Percentiles rank a stretch among this genome's conserved stretches.
Conservation (phyloP, 53 echinoderm and acorn worm genomes). For the Antedon mediterranea region DNA sequence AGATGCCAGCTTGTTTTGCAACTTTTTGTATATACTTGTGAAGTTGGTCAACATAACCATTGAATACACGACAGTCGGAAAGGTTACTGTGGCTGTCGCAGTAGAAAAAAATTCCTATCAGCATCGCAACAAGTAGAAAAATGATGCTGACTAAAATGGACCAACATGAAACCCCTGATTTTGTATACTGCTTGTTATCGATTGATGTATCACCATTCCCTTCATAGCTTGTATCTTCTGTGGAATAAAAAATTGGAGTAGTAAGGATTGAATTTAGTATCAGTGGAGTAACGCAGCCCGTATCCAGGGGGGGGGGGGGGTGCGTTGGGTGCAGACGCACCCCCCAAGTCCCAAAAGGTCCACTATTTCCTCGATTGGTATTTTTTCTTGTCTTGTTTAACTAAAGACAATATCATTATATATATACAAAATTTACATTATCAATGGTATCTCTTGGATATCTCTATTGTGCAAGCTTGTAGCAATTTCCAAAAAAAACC, state of each 20-base stretch:
- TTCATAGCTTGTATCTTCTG: background rate
- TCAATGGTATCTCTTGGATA: too few species aligned
- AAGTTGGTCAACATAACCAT: slow-evolving; percentile 2
- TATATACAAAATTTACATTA: too few species aligned
- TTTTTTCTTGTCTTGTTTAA: too few species aligned
- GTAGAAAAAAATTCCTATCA: slow-evolving; percentile 51
- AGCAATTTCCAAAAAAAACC: too few species aligned
- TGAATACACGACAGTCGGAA: slow-evolving; percentile 25
- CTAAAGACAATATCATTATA: too few species aligned
- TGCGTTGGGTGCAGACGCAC: too few species aligned
- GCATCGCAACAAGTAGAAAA: slow-evolving; percentile 38
- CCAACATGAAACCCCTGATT: slow-evolving; percentile 19
- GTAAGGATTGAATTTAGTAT: too few species aligned
- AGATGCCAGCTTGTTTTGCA: background rate
- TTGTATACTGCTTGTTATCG: background rate
- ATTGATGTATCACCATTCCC: background rate
- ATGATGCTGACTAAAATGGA: slow-evolving; percentile 35
- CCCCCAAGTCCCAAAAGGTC: too few species aligned
- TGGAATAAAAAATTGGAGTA: background rate
- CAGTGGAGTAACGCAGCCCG: too few species aligned
- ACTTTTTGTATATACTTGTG: background rate
- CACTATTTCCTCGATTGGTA: too few species aligned
- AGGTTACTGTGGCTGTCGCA: slow-evolving; percentile 42
- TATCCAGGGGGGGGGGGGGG: too few species aligned
- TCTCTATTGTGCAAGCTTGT: too few species aligned